Percentiles rank a stretch among this genome's conserved stretches.
These are phyloP conservation scores for Lophotis ruficrista DNA, from an alignment of 2,113 vertebrate genomes.

Conservation along the genomic window DNA sequence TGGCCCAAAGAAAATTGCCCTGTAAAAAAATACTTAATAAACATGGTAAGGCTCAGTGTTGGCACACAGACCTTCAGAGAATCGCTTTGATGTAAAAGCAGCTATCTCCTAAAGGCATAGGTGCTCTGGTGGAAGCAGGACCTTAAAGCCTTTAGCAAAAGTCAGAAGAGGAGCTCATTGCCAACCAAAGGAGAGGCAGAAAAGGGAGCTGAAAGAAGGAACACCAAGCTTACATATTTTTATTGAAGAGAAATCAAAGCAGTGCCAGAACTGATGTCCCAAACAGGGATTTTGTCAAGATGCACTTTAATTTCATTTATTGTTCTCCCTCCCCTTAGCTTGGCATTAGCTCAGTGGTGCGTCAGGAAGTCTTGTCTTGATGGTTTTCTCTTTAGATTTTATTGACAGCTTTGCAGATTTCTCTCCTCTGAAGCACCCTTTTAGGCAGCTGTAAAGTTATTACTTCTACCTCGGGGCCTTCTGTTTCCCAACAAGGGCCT, in stretches of 20 bases:
- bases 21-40: not conserved
- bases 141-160: not conserved
- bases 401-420: slow-evolving; percentile 56
- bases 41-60: not conserved
- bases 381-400: slow-evolving; percentile 51
- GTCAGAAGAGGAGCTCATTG: not conserved
- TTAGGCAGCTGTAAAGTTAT: slow-evolving; percentile 34
- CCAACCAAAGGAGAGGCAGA: not conserved
- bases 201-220: not conserved
- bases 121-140: not conserved
- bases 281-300: not conserved
- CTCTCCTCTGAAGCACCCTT: slow-evolving; percentile 50
- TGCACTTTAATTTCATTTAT: not conserved
- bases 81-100: not conserved
- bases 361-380: not conserved
- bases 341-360: not conserved
- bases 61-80: not conserved
- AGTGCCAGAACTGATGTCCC: slow-evolving; percentile 7
- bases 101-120: not conserved
- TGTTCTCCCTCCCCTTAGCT: slow-evolving; percentile 6
- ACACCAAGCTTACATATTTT: not conserved
- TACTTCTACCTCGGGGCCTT: slow-evolving; percentile 16
- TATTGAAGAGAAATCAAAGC: slow-evolving; percentile 32
- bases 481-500: slow-evolving; percentile 20
- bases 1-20: not conserved